These are phyloP conservation scores for Morphnarchus princeps DNA, from an alignment of 2,113 vertebrate genomes.

Conservation along the genomic window DNA sequence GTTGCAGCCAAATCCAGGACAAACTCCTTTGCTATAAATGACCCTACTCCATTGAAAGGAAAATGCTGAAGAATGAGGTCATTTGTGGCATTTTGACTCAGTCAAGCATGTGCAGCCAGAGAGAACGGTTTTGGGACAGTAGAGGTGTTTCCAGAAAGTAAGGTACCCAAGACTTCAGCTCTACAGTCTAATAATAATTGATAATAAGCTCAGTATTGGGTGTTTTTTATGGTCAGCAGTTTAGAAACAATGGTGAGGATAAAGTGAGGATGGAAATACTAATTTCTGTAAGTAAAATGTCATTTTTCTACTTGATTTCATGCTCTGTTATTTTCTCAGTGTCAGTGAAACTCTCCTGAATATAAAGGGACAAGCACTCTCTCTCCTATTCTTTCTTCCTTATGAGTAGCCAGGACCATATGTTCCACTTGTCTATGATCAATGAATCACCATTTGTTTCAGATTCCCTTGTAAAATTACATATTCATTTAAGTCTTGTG, in stretches of 20 bases:
- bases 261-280: neutral
- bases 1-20: neutral
- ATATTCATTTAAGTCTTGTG: neutral
- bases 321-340: neutral
- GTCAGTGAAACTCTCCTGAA: neutral
- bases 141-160: neutral
- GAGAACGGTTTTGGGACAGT: neutral
- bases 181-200: neutral
- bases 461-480: neutral
- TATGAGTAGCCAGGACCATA: neutral
- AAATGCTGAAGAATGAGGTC: neutral
- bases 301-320: neutral
- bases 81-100: neutral
- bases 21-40: neutral
- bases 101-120: neutral
- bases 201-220: neutral
- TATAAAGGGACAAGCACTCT: neutral
- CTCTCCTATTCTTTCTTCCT: neutral
- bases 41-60: neutral
- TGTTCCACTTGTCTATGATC: neutral
- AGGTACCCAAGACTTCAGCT: neutral
- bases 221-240: neutral
- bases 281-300: neutral
- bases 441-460: neutral
- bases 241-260: neutral